These are phyloP conservation scores for Hetaerina titia DNA, from an alignment of 2,888 invertebrate genomes.

Conservation along the genomic window DNA sequence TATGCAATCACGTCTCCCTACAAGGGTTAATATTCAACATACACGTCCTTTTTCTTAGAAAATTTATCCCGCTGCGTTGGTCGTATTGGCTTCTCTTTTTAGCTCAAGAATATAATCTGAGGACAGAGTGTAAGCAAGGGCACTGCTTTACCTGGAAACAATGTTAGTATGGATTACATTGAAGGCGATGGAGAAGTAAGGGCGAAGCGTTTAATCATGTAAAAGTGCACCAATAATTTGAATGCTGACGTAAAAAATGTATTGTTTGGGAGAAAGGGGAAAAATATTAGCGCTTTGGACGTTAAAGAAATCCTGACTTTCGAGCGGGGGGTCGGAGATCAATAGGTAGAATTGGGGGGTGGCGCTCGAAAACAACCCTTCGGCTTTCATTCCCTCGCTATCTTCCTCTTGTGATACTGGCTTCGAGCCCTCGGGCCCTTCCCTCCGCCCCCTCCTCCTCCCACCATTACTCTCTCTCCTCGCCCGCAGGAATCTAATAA, in stretches of 20 bases:
- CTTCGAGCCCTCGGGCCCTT: neutral
- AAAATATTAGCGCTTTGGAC: neutral
- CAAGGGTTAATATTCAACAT: too few species aligned
- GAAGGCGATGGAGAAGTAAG: neutral
- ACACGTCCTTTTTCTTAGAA: too few species aligned
- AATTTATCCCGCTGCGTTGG: too few species aligned
- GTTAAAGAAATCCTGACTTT: neutral
- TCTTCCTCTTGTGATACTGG: neutral
- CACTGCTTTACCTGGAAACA: too few species aligned
- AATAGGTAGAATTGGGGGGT: neutral
- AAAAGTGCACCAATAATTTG: neutral
- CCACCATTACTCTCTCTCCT: neutral
- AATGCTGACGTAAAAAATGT: neutral
- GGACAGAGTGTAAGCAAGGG: too few species aligned
- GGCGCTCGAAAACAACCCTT: neutral
- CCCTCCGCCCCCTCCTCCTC: neutral
- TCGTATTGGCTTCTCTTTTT: too few species aligned
- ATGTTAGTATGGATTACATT: too few species aligned
- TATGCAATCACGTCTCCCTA: too few species aligned
- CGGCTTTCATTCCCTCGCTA: neutral
- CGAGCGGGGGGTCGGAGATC: neutral
- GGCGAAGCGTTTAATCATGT: neutral
- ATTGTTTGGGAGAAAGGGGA: neutral
- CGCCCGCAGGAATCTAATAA: conserved; percentile 45
- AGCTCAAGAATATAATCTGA: too few species aligned